phyloP scores from a whole-genome alignment of 2,888 invertebrate genomes.

The Eristalis arbustorum region DNA sequence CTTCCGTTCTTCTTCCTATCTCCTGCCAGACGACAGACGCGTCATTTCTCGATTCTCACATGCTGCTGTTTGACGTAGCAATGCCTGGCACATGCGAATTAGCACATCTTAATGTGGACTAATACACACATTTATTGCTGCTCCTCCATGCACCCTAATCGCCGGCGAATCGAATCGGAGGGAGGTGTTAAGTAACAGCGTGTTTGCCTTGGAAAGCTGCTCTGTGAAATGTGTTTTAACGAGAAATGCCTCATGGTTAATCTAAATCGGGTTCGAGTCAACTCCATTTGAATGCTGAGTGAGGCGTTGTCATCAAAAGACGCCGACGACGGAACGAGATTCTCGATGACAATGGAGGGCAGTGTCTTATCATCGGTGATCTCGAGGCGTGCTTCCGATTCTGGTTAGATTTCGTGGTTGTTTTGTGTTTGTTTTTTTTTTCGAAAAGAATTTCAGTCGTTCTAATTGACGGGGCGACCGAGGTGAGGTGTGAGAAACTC shows the following conservation, averaged over 20 bases:
- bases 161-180: background rate
- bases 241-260: background rate
- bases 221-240: background rate
- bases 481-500: too few relatives aligned
- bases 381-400: background rate
- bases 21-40: too few relatives aligned
- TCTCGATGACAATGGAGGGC: background rate
- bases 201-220: background rate
- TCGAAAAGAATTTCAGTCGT: background rate
- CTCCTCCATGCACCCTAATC: background rate
- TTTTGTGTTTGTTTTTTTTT: background rate
- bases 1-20: background rate
- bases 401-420: background rate
- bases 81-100: background rate
- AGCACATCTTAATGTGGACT: slow-evolving; percentile 7
- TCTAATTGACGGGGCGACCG: too few relatives aligned
- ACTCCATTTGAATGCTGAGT: background rate
- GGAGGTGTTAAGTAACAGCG: slow-evolving; percentile 10
- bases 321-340: background rate
- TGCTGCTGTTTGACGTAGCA: background rate
- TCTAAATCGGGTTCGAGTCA: background rate
- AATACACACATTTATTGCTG: background rate
- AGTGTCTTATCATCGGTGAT: background rate
- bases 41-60: background rate
- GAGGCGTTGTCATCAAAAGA: background rate